Evolutionary conservation across 2,888 invertebrate genomes (phyloP).

Genomic region (Drosophila birchii): DNA sequence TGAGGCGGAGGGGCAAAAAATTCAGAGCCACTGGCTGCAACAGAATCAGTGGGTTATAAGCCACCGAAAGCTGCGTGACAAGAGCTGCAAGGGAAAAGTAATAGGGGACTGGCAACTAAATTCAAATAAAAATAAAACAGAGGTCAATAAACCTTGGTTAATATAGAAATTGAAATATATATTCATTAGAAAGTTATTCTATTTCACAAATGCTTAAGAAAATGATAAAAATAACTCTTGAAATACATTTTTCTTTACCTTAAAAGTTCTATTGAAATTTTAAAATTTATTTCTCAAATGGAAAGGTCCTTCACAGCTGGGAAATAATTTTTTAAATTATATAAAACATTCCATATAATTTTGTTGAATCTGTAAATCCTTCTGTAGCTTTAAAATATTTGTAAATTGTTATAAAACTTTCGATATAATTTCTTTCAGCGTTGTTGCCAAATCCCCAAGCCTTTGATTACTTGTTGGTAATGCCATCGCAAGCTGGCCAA

Average conservation of each 20-base stretch:
- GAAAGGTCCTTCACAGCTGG: no score
- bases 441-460: background rate
- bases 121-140: background rate
- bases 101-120: background rate
- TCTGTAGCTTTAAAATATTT: background rate
- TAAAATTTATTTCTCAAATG: background rate
- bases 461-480: constrained; percentile 25
- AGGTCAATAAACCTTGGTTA: background rate
- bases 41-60: constrained; percentile 42
- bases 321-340: no score
- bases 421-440: constrained; percentile 1
- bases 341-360: no score
- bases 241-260: background rate
- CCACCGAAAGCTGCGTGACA: constrained; percentile 44
- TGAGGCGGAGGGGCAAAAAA: constrained; percentile 3
- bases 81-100: constrained; percentile 2
- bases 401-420: background rate
- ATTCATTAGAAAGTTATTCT: no score
- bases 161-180: background rate
- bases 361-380: background rate
- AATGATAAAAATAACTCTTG: background rate
- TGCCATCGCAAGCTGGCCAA: constrained; percentile 22
- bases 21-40: constrained; percentile 9
- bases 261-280: background rate
- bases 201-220: background rate